A percentile compares a stretch with the other conserved stretches of the same genome.
phyloP scores from a whole-genome alignment of 2,797 vertebrate genomes.

The Myotis daubentonii region DNA sequence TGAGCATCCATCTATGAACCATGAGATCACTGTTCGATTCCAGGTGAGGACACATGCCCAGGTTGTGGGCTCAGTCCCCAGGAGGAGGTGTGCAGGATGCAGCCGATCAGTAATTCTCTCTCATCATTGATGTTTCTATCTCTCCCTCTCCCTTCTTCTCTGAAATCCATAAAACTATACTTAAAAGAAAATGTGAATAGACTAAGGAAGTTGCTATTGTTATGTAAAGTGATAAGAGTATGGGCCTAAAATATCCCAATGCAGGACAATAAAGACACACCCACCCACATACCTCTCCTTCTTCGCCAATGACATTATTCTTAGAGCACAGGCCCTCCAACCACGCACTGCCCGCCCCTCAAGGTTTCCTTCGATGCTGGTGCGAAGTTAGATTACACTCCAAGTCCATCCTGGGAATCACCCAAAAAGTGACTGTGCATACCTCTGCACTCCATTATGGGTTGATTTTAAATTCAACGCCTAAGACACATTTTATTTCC shows the following conservation, averaged over 20 bases:
- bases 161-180: too few relatives aligned
- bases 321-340: neutral
- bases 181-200: neutral
- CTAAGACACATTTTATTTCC: neutral
- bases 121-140: too few relatives aligned
- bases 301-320: neutral
- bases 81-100: too few relatives aligned
- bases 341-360: too few relatives aligned
- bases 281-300: neutral
- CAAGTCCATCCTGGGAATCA: neutral
- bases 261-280: neutral
- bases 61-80: too few relatives aligned
- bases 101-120: too few relatives aligned
- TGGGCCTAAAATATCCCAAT: neutral
- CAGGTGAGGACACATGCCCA: too few relatives aligned
- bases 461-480: neutral
- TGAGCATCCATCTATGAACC: too few relatives aligned
- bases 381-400: neutral
- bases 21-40: too few relatives aligned
- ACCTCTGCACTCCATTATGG: neutral
- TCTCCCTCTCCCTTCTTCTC: too few relatives aligned
- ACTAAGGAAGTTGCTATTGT: neutral
- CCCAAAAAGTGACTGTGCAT: neutral
- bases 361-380: neutral
- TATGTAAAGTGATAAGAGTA: neutral